phyloP scores from a whole-genome alignment of 1,140 invertebrate species.

The Ceratosolen solmsi region DNA sequence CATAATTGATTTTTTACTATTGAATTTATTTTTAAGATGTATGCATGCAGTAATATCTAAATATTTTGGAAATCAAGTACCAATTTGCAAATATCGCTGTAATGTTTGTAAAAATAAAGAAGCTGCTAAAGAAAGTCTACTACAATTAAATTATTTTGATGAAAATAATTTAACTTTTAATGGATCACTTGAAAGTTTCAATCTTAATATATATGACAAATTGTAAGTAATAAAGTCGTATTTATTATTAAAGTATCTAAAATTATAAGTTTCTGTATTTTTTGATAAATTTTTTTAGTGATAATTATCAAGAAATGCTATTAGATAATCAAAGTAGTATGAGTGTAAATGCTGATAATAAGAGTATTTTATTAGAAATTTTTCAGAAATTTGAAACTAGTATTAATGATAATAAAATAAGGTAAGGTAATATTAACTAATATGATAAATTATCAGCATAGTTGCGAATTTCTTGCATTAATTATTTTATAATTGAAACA shows the following conservation, averaged over 20 bases:
- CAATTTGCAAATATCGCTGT: slow-evolving; percentile 9
- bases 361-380: neutral
- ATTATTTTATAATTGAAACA: too few species aligned
- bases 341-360: neutral
- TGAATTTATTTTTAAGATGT: slow-evolving; percentile 12
- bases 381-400: neutral
- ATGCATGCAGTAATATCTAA: slow-evolving; percentile 6
- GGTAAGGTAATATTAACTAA: neutral
- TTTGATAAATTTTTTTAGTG: neutral
- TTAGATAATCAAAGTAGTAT: too few species aligned
- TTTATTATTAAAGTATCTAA: too few species aligned
- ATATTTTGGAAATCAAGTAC: slow-evolving; percentile 6
- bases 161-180: neutral
- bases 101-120: slow-evolving; percentile 24
- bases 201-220: neutral
- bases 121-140: slow-evolving; percentile 7
- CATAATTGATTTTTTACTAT: neutral
- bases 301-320: neutral
- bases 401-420: neutral
- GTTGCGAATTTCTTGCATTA: neutral
- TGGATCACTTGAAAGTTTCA: neutral
- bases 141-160: neutral
- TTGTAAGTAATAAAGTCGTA: neutral
- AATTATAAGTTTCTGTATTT: too few species aligned
- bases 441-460: neutral